Evolutionary conservation across 2,888 invertebrate genomes (phyloP), one percentile per base, ranked within the genome.

Genomic region (Nomada fucata): DNA sequence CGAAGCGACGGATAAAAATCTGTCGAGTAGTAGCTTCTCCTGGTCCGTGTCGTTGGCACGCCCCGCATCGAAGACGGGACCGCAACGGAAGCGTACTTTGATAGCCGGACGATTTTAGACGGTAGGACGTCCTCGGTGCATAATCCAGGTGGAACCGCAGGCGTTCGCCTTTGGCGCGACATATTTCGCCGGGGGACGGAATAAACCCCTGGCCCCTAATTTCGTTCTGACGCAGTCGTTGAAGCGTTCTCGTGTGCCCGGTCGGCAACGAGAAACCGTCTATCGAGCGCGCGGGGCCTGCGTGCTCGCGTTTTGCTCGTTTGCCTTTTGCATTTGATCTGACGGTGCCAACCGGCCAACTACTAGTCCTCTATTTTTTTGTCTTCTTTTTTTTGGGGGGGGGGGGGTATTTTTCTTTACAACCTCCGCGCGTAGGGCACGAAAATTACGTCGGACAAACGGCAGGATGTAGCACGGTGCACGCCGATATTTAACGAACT

Each of bases 81-180:
- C n/a, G n/a, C 47, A 23, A 23, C 20, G 42, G 23, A 79, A 82
- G 65, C 82, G 85, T 86, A 84, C 85, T 89, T 89, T 91, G 89
- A 91, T 90, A 88, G 89, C 79, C 83, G 82, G 89, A 87, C 90
- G 84, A 89, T 90, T 91, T 91, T 90, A 90, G 88, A 84, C 69
- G 81, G 86, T 79, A 88, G 87, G 86, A 83, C 88, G 88, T 89
- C 86, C 79, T 78, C 84, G 61, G 74, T 86, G 86, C 87, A 89
- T 90, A 91, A 91, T 91, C 86, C 89, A 83, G 71, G 79, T 85
- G 80, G 86, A 87, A 86, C 85, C 87, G 74, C 84, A 67, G 76
- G 65, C 70, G 74, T 55, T 61, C 83, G 73, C 61, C 80, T 81
- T 67, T 4, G 42, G 85, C 87, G 85, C 50, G 63, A 91, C 90